Conservation (phyloP, 2,888 invertebrate genomes). For the Camptogramma bilineatum region DNA sequence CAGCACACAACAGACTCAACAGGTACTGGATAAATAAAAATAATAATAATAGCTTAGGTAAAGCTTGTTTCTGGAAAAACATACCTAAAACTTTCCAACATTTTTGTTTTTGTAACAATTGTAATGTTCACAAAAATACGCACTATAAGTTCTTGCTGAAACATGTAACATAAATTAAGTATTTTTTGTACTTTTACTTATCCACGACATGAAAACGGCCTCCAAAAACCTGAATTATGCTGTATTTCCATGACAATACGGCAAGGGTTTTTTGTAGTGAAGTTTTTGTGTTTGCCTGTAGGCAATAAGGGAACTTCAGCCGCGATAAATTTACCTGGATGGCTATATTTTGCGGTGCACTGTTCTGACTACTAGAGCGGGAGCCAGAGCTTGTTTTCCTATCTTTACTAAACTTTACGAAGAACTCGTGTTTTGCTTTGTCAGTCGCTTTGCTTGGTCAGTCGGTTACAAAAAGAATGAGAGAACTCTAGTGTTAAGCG, state of each 20-base stretch:
- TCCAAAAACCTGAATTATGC: conserved; percentile 17
- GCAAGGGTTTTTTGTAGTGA: conserved; percentile 17
- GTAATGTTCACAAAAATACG: too few relatives aligned
- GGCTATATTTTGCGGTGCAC: conserved; percentile 28
- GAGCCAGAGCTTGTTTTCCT: background rate
- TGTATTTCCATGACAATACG: conserved; percentile 23
- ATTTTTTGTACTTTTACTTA: background rate
- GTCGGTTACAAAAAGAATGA: too few relatives aligned
- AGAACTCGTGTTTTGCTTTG: too few relatives aligned
- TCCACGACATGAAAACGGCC: background rate
- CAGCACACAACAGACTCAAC: too few relatives aligned
- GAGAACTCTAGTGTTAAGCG: too few relatives aligned
- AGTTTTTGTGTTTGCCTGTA: conserved; percentile 27
- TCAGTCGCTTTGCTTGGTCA: too few relatives aligned
- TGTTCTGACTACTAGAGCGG: conserved; percentile 17
- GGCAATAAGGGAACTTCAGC: conserved; percentile 16
- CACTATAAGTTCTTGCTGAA: too few relatives aligned
- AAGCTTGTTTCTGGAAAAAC: too few relatives aligned
- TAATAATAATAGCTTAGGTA: too few relatives aligned
- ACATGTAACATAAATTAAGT: background rate
- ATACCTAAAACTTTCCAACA: too few relatives aligned
- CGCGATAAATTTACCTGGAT: conserved; percentile 23
- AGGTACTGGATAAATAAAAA: too few relatives aligned
- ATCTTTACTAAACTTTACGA: background rate
- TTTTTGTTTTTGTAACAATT: too few relatives aligned